These are phyloP conservation scores for Gastrophysa polygoni DNA, from an alignment of 2,888 invertebrate genomes.

Conservation along the genomic window DNA sequence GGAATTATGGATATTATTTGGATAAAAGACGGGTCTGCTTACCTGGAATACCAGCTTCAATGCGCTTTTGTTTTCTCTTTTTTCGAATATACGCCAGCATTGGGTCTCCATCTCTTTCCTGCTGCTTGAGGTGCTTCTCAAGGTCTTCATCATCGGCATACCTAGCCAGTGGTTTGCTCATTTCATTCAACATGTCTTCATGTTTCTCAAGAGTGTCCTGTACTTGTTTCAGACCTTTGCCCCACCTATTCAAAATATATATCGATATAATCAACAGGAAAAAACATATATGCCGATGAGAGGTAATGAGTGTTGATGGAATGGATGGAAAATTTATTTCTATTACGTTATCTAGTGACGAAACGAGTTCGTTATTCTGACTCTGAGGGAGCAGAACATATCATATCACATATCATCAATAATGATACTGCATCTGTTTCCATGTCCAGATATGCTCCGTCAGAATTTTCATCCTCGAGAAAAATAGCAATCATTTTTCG, in stretches of 20 bases:
- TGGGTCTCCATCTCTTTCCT: slow-evolving; percentile 88
- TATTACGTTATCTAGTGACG: too few species aligned
- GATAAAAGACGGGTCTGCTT: slow-evolving; percentile 32
- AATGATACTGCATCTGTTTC: too few species aligned
- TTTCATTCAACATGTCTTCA: slow-evolving; percentile 80
- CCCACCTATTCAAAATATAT: slow-evolving; percentile 68
- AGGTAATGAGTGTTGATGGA: too few species aligned
- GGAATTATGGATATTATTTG: background rate
- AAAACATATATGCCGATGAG: too few species aligned
- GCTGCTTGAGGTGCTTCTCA: slow-evolving; percentile 74
- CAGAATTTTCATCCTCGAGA: too few species aligned
- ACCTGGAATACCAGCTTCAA: slow-evolving; percentile 62
- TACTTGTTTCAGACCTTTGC: slow-evolving; percentile 83
- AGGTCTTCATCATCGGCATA: slow-evolving; percentile 88
- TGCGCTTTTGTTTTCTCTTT: slow-evolving; percentile 67
- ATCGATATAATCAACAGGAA: too few species aligned
- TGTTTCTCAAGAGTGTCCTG: slow-evolving; percentile 73
- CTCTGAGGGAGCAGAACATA: too few species aligned
- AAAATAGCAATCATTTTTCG: too few species aligned
- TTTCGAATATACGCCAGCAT: slow-evolving; percentile 87
- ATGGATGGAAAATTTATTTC: too few species aligned
- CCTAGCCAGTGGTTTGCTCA: slow-evolving; percentile 89
- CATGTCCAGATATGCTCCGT: too few species aligned
- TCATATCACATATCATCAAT: too few species aligned
- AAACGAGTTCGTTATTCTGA: too few species aligned